Evolutionary conservation across 2,797 vertebrate species (phyloP).

Genomic region (Epinephelus awoara): DNA sequence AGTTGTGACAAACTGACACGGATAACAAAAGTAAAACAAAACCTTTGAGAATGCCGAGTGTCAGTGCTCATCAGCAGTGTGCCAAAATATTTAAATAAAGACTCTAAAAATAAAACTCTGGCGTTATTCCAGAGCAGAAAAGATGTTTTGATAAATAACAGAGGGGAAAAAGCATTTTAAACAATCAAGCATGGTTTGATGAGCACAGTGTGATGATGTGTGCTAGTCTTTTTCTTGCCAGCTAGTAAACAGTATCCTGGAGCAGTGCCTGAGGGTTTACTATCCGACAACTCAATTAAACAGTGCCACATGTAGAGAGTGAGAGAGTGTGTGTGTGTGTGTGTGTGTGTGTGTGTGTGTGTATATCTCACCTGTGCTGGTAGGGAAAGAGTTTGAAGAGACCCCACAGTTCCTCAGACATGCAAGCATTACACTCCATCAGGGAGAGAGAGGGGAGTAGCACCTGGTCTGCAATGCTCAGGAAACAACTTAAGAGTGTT

Average conservation of each 20-base stretch:
- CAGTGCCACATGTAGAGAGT: constrained; percentile 2
- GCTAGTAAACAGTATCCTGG: constrained; percentile 28
- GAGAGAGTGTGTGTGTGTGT: background rate
- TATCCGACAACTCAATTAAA: constrained; percentile 31
- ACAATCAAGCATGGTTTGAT: constrained; percentile 4
- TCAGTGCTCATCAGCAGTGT: constrained; percentile 32
- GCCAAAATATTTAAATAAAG: constrained; percentile 24
- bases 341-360: background rate
- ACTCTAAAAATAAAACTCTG: constrained; percentile 43
- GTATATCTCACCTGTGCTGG: constrained; percentile 91
- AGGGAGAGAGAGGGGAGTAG: constrained; percentile 95
- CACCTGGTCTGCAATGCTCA: constrained; percentile 97
- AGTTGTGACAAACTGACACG: constrained; percentile 37
- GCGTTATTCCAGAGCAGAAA: background rate
- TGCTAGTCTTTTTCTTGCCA: constrained; percentile 14
- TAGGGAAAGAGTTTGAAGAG: constrained; percentile 99
- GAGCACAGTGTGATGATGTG: background rate
- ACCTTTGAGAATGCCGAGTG: constrained; percentile 8
- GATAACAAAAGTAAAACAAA: constrained; percentile 34
- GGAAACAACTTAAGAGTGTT: constrained; percentile 94
- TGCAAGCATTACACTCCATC: constrained; percentile 99
- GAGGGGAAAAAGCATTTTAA: background rate
- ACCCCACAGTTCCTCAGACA: constrained; percentile 99
- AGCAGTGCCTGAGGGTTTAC: constrained; percentile 33
- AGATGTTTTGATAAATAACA: constrained; percentile 4